A percentile compares a stretch with the other conserved stretches of the same genome.
phyloP scores from a whole-genome alignment of 2,113 vertebrate species.

The Elachura formosa region DNA sequence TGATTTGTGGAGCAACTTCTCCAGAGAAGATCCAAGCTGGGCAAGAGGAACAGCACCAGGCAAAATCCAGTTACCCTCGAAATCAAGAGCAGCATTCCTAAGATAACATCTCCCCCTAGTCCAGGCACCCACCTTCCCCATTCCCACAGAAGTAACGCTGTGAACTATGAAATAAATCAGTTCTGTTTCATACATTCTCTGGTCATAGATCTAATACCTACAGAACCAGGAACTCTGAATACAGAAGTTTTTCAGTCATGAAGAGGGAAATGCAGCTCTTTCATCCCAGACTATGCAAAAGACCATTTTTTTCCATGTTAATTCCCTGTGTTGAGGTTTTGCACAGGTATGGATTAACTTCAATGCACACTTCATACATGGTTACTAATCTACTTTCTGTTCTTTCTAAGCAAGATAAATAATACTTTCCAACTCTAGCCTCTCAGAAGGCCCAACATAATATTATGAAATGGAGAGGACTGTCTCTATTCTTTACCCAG shows the following conservation, averaged over 20 bases:
- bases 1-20: fast-evolving
- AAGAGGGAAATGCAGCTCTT: not conserved
- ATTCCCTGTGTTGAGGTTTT: not conserved
- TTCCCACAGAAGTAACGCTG: not conserved
- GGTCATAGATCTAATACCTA: not conserved
- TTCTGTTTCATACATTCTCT: not conserved
- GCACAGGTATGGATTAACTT: not conserved
- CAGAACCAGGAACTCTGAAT: not conserved
- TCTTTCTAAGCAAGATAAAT: not conserved
- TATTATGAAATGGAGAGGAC: not conserved
- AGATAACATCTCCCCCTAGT: not conserved
- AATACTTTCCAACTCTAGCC: not conserved
- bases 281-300: not conserved
- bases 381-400: not conserved
- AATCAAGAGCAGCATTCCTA: not conserved
- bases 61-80: fast-evolving
- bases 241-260: not conserved
- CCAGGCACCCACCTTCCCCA: not conserved
- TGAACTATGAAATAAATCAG: not conserved
- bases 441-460: not conserved
- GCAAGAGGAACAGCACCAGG: not conserved
- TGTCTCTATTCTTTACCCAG: not conserved
- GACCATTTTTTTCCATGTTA: not conserved
- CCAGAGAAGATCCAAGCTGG: not conserved
- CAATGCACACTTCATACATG: not conserved